Conservation (phyloP, 2,113 vertebrate species). For the Gallinago undulata region DNA sequence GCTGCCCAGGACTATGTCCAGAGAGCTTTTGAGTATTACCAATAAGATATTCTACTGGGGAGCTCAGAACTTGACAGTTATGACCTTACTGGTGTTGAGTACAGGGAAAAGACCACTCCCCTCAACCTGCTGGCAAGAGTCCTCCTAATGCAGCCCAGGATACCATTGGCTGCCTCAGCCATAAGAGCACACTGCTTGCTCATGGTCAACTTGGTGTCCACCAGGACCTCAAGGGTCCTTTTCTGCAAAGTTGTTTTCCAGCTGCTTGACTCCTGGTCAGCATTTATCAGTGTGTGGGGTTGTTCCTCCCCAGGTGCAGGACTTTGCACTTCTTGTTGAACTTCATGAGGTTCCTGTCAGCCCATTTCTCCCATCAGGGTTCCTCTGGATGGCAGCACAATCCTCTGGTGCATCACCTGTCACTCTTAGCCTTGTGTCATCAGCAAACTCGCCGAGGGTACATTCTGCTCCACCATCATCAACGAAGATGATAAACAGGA, state of each 20-base stretch:
- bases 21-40: not conserved
- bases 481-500: not conserved
- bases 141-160: not conserved
- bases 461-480: not conserved
- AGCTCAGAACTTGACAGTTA: not conserved
- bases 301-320: not conserved
- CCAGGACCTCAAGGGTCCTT: not conserved
- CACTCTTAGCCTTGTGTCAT: not conserved
- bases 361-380: not conserved
- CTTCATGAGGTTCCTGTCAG: not conserved
- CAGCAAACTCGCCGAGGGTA: not conserved
- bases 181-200: not conserved
- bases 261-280: not conserved
- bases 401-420: not conserved
- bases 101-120: not conserved
- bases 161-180: rapidly evolving
- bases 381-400: not conserved
- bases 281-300: not conserved
- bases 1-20: not conserved
- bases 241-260: not conserved
- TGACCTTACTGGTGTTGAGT: not conserved
- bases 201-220: not conserved
- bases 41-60: not conserved
- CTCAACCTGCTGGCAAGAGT: not conserved
- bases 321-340: not conserved